A percentile compares a stretch with the other conserved stretches of the same genome.
Evolutionary conservation across 2,113 vertebrate genomes (phyloP).

Genomic region (Platysternon megacephalum): DNA sequence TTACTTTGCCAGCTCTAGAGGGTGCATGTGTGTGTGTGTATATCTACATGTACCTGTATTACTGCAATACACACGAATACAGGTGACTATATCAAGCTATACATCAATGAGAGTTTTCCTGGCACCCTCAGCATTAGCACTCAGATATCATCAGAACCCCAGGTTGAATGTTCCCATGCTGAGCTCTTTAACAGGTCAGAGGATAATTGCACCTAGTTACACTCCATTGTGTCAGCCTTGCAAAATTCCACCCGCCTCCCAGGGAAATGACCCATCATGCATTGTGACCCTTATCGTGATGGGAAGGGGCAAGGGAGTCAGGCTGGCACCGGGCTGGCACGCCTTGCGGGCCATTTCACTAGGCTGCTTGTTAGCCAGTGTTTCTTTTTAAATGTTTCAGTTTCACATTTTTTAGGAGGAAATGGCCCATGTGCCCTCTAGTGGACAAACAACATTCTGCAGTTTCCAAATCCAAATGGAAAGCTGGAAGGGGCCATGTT

Average conservation of each 20-base stretch:
- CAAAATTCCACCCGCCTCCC: background rate
- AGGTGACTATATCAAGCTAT: background rate
- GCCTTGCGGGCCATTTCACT: background rate
- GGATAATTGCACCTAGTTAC: background rate
- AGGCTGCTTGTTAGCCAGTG: background rate
- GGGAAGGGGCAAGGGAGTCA: background rate
- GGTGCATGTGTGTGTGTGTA: conserved; percentile 35
- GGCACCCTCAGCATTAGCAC: conserved; percentile 9
- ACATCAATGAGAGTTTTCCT: background rate
- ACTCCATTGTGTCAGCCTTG: background rate
- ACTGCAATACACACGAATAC: background rate
- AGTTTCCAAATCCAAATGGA: conserved; percentile 5
- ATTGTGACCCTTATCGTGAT: background rate
- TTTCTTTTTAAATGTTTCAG: background rate
- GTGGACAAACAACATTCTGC: conserved; percentile 62
- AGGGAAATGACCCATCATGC: background rate
- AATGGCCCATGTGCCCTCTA: conserved; percentile 73
- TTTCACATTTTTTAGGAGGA: background rate
- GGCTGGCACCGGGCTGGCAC: background rate
- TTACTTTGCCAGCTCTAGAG: conserved; percentile 75
- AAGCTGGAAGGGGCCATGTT: conserved; percentile 55
- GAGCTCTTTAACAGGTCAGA: background rate
- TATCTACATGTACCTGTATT: rapidly evolving
- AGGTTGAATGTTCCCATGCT: background rate
- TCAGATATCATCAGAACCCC: background rate